Evolutionary conservation across 1,140 invertebrate species (phyloP).

Genomic region (Mercenaria mercenaria): DNA sequence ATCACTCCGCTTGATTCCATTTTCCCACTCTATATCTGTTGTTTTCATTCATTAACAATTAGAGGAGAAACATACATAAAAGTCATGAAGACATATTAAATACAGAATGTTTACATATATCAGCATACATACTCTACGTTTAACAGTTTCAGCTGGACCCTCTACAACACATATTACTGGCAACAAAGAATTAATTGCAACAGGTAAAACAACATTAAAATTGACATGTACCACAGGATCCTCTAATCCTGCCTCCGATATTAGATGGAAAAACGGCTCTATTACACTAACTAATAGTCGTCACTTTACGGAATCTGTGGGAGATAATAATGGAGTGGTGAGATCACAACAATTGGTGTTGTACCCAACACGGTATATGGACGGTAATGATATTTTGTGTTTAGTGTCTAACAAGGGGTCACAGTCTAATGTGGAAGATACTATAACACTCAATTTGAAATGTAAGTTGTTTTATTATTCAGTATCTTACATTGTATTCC

Average conservation of each 20-base stretch:
- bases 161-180: not conserved
- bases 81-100: too few species aligned
- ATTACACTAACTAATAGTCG: not conserved
- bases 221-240: too few species aligned
- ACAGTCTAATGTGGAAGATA: not conserved
- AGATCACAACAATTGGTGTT: not conserved
- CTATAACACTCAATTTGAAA: not conserved
- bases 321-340: not conserved
- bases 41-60: too few species aligned
- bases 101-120: too few species aligned
- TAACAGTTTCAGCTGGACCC: not conserved
- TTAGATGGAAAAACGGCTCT: too few species aligned
- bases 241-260: too few species aligned
- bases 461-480: too few species aligned
- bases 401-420: not conserved
- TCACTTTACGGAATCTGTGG: not conserved
- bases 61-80: too few species aligned
- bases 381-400: constrained; percentile 12
- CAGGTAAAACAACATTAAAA: not conserved
- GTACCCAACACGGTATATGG: constrained; percentile 2
- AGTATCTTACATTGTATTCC: too few species aligned
- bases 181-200: not conserved
- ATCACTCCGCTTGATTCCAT: too few species aligned
- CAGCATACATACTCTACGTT: too few species aligned
- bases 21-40: too few species aligned